Evolutionary conservation across 2,888 invertebrate genomes (phyloP).

Genomic region (Cerastis leucographa): DNA sequence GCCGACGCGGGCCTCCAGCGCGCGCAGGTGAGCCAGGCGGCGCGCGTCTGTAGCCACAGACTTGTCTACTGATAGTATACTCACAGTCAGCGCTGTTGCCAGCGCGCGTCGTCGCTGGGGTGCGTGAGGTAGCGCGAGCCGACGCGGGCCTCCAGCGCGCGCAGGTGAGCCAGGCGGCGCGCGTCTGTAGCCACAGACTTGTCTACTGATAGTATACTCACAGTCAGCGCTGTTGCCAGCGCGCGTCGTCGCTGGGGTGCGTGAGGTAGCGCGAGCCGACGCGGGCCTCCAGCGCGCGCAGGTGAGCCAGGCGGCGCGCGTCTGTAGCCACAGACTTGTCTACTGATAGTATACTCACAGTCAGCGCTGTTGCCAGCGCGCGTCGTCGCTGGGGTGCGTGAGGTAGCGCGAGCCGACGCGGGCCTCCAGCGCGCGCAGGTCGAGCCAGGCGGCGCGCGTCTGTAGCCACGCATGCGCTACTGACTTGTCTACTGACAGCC

Average conservation of each 20-base stretch:
- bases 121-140: too few relatives aligned
- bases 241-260: slow-evolving; percentile 82
- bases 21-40: too few relatives aligned
- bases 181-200: too few relatives aligned
- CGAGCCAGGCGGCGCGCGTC: slow-evolving; percentile 98
- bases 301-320: slow-evolving; percentile 93
- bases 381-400: slow-evolving; percentile 85
- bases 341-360: slow-evolving; percentile 1
- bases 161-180: too few relatives aligned
- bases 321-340: slow-evolving; percentile 96
- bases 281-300: slow-evolving; percentile 95
- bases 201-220: not conserved
- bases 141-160: too few relatives aligned
- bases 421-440: slow-evolving; percentile 96
- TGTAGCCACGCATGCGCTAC: slow-evolving; percentile 98
- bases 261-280: too few relatives aligned
- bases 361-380: slow-evolving; percentile 47
- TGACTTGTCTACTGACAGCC: slow-evolving; percentile 99
- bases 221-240: slow-evolving; percentile 42
- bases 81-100: too few relatives aligned
- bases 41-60: too few relatives aligned
- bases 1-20: too few relatives aligned
- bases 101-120: too few relatives aligned
- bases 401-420: slow-evolving; percentile 84
- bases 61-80: too few relatives aligned